Evolutionary conservation across 2,888 invertebrate species (phyloP).

Genomic region (Neoscelio sp.): DNA sequence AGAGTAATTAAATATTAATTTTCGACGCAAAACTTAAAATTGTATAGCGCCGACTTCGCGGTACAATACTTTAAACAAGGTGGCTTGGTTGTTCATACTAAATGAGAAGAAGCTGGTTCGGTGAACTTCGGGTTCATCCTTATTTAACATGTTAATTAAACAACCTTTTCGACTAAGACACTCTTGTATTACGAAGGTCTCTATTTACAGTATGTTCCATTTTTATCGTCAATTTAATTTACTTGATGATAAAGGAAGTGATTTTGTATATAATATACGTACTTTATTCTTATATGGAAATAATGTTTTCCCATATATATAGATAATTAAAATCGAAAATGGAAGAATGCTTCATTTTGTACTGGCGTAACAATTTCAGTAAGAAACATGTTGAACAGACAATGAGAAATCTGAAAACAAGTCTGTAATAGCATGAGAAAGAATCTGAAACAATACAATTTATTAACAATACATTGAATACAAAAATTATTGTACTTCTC

Average conservation of each 20-base stretch:
- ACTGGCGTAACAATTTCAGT: not conserved
- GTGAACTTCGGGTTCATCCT: too few relatives aligned
- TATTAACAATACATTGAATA: not conserved
- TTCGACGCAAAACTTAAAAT: not conserved
- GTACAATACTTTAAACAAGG: not conserved
- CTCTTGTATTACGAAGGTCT: too few relatives aligned
- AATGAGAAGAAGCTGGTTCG: not conserved
- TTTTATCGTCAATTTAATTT: too few relatives aligned
- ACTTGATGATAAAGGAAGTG: too few relatives aligned
- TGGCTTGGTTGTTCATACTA: not conserved
- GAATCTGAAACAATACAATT: not conserved
- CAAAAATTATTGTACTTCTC: not conserved
- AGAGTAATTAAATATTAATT: conserved; percentile 41
- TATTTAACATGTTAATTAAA: too few relatives aligned
- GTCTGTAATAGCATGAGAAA: too few relatives aligned
- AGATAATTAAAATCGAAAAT: not conserved
- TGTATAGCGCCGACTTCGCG: not conserved
- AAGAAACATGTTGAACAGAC: not conserved
- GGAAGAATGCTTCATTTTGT: conserved; percentile 1
- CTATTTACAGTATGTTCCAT: too few relatives aligned
- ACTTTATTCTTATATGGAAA: too few relatives aligned
- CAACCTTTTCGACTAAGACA: too few relatives aligned
- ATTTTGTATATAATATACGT: too few relatives aligned
- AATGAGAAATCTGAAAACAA: not conserved
- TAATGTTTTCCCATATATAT: too few relatives aligned